Conservation (phyloP, 92 coral and sea anemone species). For the Siderastrea siderea region DNA sequence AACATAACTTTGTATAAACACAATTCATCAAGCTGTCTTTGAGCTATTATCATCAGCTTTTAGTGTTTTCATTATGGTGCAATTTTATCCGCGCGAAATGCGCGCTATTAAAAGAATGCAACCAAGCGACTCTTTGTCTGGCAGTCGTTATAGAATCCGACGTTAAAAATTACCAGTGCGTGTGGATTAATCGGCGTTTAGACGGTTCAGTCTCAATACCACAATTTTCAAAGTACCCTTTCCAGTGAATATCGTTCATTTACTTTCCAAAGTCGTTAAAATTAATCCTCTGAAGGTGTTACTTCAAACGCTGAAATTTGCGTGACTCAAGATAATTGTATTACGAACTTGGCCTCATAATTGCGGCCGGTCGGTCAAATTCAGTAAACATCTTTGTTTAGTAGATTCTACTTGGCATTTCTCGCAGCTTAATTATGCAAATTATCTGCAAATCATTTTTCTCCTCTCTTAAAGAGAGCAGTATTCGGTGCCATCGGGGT, state of each 20-base stretch:
- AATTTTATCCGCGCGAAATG: constrained; percentile 81
- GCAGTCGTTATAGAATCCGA: constrained; percentile 41
- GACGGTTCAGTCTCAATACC: neutral
- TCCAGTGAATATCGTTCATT: neutral
- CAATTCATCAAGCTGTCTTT: constrained; percentile 74
- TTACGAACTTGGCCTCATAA: neutral
- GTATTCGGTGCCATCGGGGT: neutral
- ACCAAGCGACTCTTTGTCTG: constrained; percentile 73
- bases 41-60: constrained; percentile 79
- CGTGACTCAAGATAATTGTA: constrained; percentile 62
- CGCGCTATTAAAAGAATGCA: constrained; percentile 76
- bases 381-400: constrained; percentile 51
- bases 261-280: neutral
- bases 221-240: constrained; percentile 16
- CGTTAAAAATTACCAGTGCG: constrained; percentile 43
- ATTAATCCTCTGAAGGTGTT: constrained; percentile 19
- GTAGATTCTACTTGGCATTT: constrained; percentile 52
- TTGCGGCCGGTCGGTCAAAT: constrained; percentile 51
- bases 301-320: constrained; percentile 13
- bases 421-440: constrained; percentile 64
- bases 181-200: neutral
- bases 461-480: neutral
- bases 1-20: constrained; percentile 79
- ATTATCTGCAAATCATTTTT: constrained; percentile 38
- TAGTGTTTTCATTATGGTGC: constrained; percentile 77